Base-by-base conservation (phyloP, 2,797 vertebrate genomes). In the Gobio occitaniae region DNA sequence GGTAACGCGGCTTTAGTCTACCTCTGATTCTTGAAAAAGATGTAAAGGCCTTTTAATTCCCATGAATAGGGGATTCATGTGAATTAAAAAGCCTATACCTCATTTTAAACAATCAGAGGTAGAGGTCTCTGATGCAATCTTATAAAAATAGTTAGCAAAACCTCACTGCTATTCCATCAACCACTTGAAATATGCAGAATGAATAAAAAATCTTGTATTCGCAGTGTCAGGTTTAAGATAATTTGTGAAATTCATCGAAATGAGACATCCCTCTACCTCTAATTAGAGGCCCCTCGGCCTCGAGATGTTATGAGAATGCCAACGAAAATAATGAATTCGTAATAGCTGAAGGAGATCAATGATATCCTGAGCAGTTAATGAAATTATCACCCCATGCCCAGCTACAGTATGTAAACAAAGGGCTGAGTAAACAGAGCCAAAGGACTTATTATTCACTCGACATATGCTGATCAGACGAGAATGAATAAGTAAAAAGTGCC, bases 261-360 rank as follows among this genome's bases (percentile, higher is more conserved):
- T 80, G 84, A 80, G 69, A 82, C 69, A 61, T 84, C 56, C 47
- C 65, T 83, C 74, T n/a, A 85, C 44, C 52, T 65, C 80, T 88
- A 89, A 90, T 89, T 91, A 80, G 84, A 83, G 54, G 52, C 70
- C 82, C 87, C 65, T 74, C 54, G 84, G 82, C 79, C 80, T 87
- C 79, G 48, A 75, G 79, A 70, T 83, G 82, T 80, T 86, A 82
- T 66, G 82, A 76, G 84, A 71, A 84, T 61, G 80, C 41, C 82
- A 61, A 36, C 38, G 61, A 71, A 86, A 87, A 86, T 89, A 88
- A 88, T 89, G 75, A 86, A 89, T 86, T 77, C 52, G 77, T 88
- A 59, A 88, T 88, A 80, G 85, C 61, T 77, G 63, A 78, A 74
- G 59, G 80, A 84, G 83, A 89, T 90, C 89, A 89, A 89, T 89